phyloP scores from a whole-genome alignment of 2,113 vertebrate species.

The Bujurquina vittata region DNA sequence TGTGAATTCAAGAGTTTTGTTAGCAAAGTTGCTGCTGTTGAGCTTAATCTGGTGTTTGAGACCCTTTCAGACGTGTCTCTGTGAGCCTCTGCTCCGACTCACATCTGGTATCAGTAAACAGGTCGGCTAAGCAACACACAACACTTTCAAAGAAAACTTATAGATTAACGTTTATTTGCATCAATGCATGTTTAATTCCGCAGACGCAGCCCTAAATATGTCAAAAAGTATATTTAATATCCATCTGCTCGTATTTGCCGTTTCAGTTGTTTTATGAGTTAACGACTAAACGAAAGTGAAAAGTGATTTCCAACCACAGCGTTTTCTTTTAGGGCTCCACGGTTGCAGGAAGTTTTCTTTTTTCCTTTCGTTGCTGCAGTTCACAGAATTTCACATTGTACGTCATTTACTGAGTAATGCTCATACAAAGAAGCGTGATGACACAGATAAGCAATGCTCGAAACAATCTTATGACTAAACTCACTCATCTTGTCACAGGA shows the following conservation, averaged over 20 bases:
- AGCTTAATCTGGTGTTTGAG: too few species aligned
- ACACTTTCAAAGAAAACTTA: background rate
- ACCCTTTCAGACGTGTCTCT: fast-evolving
- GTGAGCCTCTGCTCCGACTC: background rate
- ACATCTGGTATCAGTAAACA: background rate
- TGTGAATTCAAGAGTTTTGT: background rate
- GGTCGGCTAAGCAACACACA: background rate
- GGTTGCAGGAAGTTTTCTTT: background rate
- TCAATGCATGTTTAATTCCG: too few species aligned
- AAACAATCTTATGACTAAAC: slow-evolving; percentile 24
- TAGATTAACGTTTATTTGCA: background rate
- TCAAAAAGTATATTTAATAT: background rate
- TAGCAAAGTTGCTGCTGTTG: background rate
- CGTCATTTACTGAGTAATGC: background rate
- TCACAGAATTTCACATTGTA: background rate
- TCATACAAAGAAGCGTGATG: background rate
- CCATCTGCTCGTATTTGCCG: background rate
- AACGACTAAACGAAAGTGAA: background rate
- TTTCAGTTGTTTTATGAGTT: background rate
- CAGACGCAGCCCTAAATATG: background rate
- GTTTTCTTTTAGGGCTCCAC: background rate
- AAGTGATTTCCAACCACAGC: background rate
- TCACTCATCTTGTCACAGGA: background rate
- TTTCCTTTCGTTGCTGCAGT: background rate
- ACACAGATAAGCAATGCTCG: background rate